phyloP scores from a whole-genome alignment of 2,113 vertebrate species.

The Zapus hudsonius region DNA sequence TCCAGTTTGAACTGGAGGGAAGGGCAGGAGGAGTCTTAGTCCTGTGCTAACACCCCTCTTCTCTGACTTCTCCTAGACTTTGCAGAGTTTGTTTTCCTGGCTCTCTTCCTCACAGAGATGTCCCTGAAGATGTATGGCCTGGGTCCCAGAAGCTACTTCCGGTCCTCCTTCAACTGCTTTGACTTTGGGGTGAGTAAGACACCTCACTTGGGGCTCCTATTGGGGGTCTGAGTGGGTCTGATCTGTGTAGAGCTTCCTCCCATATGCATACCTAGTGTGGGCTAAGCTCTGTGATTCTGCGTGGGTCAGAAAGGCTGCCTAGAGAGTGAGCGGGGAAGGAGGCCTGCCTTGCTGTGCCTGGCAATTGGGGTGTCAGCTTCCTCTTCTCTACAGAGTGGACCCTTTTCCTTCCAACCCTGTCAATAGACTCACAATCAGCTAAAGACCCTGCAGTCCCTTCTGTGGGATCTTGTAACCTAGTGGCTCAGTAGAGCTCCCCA shows the following conservation, averaged over 20 bases:
- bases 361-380: rapidly evolving
- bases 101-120: constrained; percentile 98
- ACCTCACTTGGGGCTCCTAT: rapidly evolving
- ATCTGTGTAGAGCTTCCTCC: rapidly evolving
- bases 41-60: constrained; percentile 56
- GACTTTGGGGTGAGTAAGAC: constrained; percentile 95
- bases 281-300: not conserved
- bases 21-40: not conserved
- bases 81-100: constrained; percentile 97
- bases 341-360: not conserved
- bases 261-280: not conserved
- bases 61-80: constrained; percentile 88
- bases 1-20: not conserved
- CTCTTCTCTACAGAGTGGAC: rapidly evolving
- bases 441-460: not conserved
- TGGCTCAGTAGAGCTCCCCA: not conserved
- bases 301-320: not conserved
- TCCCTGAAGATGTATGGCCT: constrained; percentile 98
- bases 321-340: not conserved
- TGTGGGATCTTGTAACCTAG: rapidly evolving
- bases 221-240: not conserved
- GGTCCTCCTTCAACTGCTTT: constrained; percentile 99
- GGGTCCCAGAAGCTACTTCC: constrained; percentile 96
- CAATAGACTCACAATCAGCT: no score
- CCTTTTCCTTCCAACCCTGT: no score